Evolutionary conservation across 2,888 invertebrate genomes (phyloP).

Genomic region (Drosophila prostipennis): DNA sequence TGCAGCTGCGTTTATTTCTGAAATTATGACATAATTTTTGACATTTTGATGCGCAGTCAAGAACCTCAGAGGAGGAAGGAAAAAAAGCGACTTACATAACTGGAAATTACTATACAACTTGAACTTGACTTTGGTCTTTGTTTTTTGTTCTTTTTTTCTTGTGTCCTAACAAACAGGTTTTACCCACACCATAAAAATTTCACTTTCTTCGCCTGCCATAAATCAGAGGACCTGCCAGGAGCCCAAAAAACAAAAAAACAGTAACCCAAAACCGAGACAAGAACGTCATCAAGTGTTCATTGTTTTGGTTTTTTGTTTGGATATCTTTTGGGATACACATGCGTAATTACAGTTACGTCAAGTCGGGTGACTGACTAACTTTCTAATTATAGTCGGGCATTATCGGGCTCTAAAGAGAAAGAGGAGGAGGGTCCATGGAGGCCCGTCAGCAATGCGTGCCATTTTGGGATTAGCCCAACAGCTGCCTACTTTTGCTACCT

Average conservation of each 20-base stretch:
- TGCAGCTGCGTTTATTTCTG: constrained; percentile 27
- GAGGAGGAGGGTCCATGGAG: neutral
- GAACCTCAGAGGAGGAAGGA: neutral
- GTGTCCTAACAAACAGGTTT: constrained; percentile 37
- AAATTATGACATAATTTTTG: constrained; percentile 65
- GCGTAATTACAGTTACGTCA: constrained; percentile 57
- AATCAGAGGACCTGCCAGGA: constrained; percentile 44
- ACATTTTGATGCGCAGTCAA: constrained; percentile 42
- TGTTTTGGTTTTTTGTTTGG: constrained; percentile 14
- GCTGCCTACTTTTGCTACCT: constrained; percentile 15
- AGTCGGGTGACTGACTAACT: constrained; percentile 59
- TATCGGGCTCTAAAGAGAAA: constrained; percentile 17
- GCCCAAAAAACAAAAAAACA: constrained; percentile 33
- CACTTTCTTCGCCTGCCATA: constrained; percentile 46
- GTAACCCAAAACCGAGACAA: constrained; percentile 32
- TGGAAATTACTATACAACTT: constrained; percentile 17
- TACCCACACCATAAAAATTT: constrained; percentile 16
- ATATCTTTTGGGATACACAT: constrained; percentile 33
- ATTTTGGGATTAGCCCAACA: constrained; percentile 58
- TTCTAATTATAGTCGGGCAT: constrained; percentile 51
- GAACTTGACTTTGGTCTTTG: constrained; percentile 42
- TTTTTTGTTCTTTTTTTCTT: constrained; percentile 5
- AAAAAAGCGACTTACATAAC: constrained; percentile 28
- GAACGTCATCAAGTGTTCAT: constrained; percentile 54
- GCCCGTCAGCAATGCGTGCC: constrained; percentile 58